Base-by-base conservation (phyloP, 2,797 vertebrate species). In the Remorina albescens region DNA sequence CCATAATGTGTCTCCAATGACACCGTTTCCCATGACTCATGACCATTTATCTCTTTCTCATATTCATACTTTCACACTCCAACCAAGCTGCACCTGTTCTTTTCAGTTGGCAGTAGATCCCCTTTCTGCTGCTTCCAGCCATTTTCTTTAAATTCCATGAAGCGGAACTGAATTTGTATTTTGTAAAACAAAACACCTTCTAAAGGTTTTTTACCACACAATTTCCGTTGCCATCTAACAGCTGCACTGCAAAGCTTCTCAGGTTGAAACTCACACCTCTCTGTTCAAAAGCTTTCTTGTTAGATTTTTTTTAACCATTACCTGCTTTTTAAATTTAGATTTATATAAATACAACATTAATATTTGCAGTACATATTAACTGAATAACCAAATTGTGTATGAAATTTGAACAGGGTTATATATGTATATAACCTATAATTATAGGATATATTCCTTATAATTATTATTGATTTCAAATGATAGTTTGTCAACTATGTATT, bases 131-230 rank as follows among this genome's bases (percentile, higher is more conserved):
- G 9, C 6, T 12, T 55, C 28, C 41, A 51, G 34, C 8, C 39
- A 32, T 23, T 18, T 25, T 8, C 34, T 34, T 16, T 12, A 25
- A 23, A n/a, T 28, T 23, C 6, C 25, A 49, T 39, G 41, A 51
- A 51, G 73, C 55, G 65, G 64, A 75, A 76, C 58, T 44, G 54
- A 34, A 78, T 58, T 19, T 15, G 15, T 12, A 4, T 2, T 26
- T 21, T 1, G n/a, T 9, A 57, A 80, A 82, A 76, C 80, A 71
- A 67, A 89, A 84, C 85, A 87, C 80, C 77, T 86, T 78, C 62
- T 25, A 50, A 73, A 37, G 28, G 66, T 39, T 58, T 12, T 12
- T 51, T 44, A 30, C 54, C 44, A 0, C 61, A 63, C 23, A 8
- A 15, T 79, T 85, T 86, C 84, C 74, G 12, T 42, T 46, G 2